Evolutionary conservation across 2,797 vertebrate genomes (phyloP).

Genomic region (Manis pentadactyla): DNA sequence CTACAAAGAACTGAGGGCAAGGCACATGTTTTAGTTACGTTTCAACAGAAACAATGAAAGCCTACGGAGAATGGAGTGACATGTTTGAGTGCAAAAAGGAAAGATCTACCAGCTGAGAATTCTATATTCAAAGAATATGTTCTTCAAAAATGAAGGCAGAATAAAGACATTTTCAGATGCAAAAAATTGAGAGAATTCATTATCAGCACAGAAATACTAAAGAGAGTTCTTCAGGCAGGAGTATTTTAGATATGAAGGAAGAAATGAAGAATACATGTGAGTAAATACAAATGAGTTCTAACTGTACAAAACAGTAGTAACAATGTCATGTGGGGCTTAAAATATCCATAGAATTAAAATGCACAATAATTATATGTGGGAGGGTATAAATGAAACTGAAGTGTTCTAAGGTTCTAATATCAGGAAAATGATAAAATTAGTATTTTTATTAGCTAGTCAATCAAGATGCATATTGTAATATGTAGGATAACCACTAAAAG

Average conservation of each 20-base stretch:
- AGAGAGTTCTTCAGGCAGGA: neutral
- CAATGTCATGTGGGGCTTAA: neutral
- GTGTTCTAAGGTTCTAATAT: conserved; percentile 19
- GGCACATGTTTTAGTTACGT: neutral
- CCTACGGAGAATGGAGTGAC: neutral
- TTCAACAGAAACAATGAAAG: conserved; percentile 18
- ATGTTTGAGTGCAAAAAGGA: neutral
- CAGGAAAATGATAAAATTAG: conserved; percentile 13
- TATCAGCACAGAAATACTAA: conserved; percentile 15
- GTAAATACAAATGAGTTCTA: neutral
- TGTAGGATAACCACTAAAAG: neutral
- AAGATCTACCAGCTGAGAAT: neutral
- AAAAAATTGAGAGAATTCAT: neutral
- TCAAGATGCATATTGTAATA: neutral
- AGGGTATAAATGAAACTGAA: conserved; percentile 3
- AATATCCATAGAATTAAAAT: neutral
- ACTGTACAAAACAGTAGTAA: neutral
- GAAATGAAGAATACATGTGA: neutral
- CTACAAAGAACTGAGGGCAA: conserved; percentile 12
- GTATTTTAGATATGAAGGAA: conserved; percentile 17
- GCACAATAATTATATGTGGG: neutral
- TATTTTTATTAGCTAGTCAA: neutral
- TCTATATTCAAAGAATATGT: neutral
- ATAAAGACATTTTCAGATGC: conserved; percentile 12
- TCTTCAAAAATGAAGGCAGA: conserved; percentile 31